Evolutionary conservation across 2,113 vertebrate species (phyloP), one percentile per base, ranked within the genome.

Genomic region (Menidia beryllina): DNA sequence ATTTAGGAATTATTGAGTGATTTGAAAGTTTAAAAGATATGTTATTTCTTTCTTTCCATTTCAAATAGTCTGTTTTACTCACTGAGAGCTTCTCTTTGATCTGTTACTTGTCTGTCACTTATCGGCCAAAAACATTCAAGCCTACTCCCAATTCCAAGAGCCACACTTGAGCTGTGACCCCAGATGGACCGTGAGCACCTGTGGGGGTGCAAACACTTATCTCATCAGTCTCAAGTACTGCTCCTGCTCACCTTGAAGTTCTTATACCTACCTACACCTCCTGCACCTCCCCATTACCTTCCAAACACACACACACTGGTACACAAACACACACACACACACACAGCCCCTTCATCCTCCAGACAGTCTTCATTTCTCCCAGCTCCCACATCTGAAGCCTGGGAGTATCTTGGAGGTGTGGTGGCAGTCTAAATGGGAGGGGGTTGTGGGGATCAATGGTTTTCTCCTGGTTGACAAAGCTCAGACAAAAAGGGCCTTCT

Each of bases 101-200:
- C 34, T 62, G 51, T 15, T 41, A 43, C 27, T 21, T 21, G 15
- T 51, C 56, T 52, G n/a, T 15, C 15, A 23, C 7, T n/a, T 39
- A 47, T 57, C 30, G n/a, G 51, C 30, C 0, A 7, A 61, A n/a
- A 69, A 65, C 38, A 94, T 94, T 93, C 93, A 91, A 92, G 93
- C 91, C 92, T 86, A 89, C 90, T 93, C 89, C 84, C 86, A 88
- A 57, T 89, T 91, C 91, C 91, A 93, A 92, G 93, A 96, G 93
- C 94, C 93, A 92, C 95, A 96, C 95, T 97, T 96, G 95, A 97
- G 95, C 95, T 94, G 93, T 97, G 96, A 97, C 96, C 96, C 95
- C 94, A 94, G 96, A 95, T 90, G 94, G 92, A 94, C 91, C 92
- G 93, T 41, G 80, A 88, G 94, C 95, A 96, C 96, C 96, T 97